phyloP scores from a whole-genome alignment of 2,113 vertebrate genomes.

The Tetraodon nigroviridis region DNA sequence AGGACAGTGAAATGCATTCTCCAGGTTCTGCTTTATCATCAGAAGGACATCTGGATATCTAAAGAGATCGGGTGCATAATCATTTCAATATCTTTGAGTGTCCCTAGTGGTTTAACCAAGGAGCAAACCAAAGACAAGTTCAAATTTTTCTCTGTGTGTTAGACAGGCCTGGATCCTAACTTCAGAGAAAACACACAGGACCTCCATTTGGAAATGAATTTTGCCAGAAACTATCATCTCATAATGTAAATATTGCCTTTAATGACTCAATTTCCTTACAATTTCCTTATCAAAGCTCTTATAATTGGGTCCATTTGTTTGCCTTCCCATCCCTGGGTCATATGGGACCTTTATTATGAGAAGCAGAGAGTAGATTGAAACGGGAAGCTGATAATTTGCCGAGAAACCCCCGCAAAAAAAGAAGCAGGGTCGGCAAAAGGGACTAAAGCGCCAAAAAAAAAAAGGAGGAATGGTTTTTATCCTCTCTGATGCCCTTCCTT shows the following conservation, averaged over 20 bases:
- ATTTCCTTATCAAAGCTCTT: slow-evolving; percentile 60
- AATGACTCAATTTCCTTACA: slow-evolving; percentile 66
- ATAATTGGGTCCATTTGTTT: slow-evolving; percentile 64
- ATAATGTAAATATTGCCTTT: slow-evolving; percentile 64
- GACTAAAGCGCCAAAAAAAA: not conserved
- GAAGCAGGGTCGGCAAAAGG: not conserved
- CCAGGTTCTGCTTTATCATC: slow-evolving; percentile 28
- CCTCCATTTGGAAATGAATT: slow-evolving; percentile 52
- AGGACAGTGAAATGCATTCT: slow-evolving; percentile 21
- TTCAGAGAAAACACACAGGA: slow-evolving; percentile 40
- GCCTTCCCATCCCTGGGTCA: slow-evolving; percentile 54
- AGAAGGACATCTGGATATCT: slow-evolving; percentile 52
- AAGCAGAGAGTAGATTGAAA: slow-evolving; percentile 34
- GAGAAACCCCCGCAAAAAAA: slow-evolving; percentile 9
- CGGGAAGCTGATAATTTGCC: slow-evolving; percentile 34
- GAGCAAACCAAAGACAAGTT: slow-evolving; percentile 13
- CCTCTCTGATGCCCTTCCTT: slow-evolving; percentile 5
- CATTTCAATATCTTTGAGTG: slow-evolving; percentile 37
- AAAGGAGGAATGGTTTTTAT: slow-evolving; percentile 17
- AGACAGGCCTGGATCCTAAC: slow-evolving; percentile 18
- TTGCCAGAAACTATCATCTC: slow-evolving; percentile 40
- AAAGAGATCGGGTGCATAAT: slow-evolving; percentile 34
- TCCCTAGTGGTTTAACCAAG: slow-evolving; percentile 34
- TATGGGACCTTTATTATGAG: slow-evolving; percentile 52
- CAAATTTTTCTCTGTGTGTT: slow-evolving; percentile 17